Conservation (phyloP, 2,113 vertebrate genomes). For the Eudyptes chrysolophus region DNA sequence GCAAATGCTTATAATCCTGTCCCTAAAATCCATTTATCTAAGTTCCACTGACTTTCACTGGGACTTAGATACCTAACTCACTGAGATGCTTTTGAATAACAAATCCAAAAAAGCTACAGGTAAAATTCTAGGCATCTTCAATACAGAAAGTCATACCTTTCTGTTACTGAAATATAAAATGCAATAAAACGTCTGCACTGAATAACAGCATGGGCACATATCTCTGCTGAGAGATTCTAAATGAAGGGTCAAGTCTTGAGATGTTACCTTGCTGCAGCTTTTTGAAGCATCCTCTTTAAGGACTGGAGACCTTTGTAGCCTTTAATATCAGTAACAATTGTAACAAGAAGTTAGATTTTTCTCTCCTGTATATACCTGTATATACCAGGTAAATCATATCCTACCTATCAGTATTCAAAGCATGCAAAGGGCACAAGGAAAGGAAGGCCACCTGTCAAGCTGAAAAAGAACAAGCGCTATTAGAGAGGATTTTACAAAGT, state of each 20-base stretch:
- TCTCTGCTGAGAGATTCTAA: neutral
- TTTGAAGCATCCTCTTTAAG: neutral
- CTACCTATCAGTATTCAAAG: neutral
- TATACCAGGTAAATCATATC: neutral
- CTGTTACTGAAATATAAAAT: neutral
- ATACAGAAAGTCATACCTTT: neutral
- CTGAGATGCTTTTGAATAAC: neutral
- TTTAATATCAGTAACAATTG: neutral
- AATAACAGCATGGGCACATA: neutral
- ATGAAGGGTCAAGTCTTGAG: neutral
- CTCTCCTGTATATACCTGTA: neutral
- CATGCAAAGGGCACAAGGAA: neutral
- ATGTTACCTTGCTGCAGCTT: neutral
- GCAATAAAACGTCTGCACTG: neutral
- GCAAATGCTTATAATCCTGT: neutral
- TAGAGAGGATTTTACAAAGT: conserved; percentile 31
- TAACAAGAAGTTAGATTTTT: neutral
- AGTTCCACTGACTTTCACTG: neutral
- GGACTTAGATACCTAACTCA: neutral
- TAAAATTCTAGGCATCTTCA: neutral
- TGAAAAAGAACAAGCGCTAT: conserved; percentile 34
- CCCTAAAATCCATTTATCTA: conserved; percentile 33
- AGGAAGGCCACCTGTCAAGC: conserved; percentile 22
- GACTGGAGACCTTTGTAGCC: neutral
- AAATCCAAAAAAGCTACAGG: neutral